Evolutionary conservation across 2,888 invertebrate species (phyloP), one percentile per base, ranked within the genome.

Genomic region (Lasioglossum calceatum): DNA sequence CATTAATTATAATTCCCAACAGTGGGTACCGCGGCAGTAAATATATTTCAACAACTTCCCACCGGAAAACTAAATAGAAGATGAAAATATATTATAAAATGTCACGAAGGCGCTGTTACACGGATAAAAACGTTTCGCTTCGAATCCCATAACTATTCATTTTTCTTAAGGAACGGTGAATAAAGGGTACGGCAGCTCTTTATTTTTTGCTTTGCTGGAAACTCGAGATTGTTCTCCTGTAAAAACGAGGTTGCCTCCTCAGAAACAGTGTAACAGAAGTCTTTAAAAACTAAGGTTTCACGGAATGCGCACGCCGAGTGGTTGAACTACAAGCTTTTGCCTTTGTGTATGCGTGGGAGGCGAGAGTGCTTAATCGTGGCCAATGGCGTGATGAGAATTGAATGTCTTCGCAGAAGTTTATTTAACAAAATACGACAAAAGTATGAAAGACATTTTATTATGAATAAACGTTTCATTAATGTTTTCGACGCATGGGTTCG

Each of bases 261-360:
- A 71, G n/a, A n/a, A n/a, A 71, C 42, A 10, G 71, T 14, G 42
- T 42, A 42, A 39, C 23, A n/a, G 71, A n/a, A 42, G 71, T 42
- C n/a, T 42, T 42, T 42, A 71, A 42, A 42, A 71, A 42, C 42
- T 71, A 71, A 71, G 71, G 39, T 71, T 71, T 71, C 71, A 1
- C 39, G 42, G 71, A 71, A 71, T 71, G 71, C 42, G n/a, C 42
- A 39, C 36, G 23, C 71, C n/a, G 39, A 71, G 42, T n/a, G 23
- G 42, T 42, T n/a, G n/a, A 42, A 42, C 71, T 12, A 4, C 39
- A n/a, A 42, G 23, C 42, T 23, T 42, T 2, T 14, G 70, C n/a
- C 12, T 71, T 42, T n/a, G 39, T 10, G 39, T n/a, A 36, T 42
- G 39, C 70, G 42, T 4, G 39, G 39, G 36, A 36, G 39, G 23